Conservation (phyloP, 2,797 vertebrate genomes). For the Selene dorsalis region DNA sequence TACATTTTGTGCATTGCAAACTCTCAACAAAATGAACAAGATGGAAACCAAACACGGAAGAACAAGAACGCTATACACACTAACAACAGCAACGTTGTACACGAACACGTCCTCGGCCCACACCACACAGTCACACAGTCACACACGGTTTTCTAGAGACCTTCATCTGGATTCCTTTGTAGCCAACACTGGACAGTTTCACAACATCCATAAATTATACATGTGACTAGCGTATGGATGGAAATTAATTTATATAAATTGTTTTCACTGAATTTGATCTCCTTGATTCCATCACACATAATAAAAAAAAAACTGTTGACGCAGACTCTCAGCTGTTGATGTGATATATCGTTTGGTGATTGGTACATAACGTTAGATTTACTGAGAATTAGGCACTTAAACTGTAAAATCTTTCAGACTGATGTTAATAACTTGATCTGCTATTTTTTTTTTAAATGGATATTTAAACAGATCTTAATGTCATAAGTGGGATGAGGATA, state of each 20-base stretch:
- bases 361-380: constrained; percentile 6
- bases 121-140: constrained; percentile 61
- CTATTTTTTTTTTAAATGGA: not conserved
- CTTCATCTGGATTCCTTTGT: constrained; percentile 56
- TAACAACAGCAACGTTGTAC: constrained; percentile 50
- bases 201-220: constrained; percentile 49
- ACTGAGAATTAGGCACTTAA: constrained; percentile 13
- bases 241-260: constrained; percentile 41
- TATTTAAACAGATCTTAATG: not conserved
- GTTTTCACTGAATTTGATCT: constrained; percentile 39
- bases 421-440: not conserved
- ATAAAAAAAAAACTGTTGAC: constrained; percentile 10
- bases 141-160: constrained; percentile 45
- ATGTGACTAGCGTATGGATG: constrained; percentile 31
- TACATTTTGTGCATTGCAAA: constrained; percentile 83
- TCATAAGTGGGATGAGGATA: not conserved
- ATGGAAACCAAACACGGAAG: constrained; percentile 63
- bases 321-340: constrained; percentile 27
- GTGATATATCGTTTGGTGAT: constrained; percentile 15
- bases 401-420: constrained; percentile 15
- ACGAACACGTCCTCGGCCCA: constrained; percentile 52
- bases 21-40: constrained; percentile 65
- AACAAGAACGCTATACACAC: constrained; percentile 64
- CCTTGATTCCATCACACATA: constrained; percentile 25
- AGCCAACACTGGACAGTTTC: constrained; percentile 43